phyloP scores from a whole-genome alignment of 2,888 invertebrate species.

The Lathronympha strigana region DNA sequence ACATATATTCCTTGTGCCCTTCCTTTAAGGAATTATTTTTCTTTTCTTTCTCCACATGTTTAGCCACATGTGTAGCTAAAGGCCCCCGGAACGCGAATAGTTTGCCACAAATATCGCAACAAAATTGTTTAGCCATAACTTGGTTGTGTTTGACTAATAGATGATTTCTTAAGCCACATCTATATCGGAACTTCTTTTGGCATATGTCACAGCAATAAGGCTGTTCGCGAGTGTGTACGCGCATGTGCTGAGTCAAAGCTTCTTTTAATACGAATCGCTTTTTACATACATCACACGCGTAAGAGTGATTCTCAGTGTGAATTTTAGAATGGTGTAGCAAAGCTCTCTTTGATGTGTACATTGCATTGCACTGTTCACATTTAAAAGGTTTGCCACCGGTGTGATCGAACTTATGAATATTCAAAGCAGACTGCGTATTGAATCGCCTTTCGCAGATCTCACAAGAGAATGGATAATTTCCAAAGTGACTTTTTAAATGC shows the following conservation, averaged over 20 bases:
- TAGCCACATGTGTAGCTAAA: not conserved
- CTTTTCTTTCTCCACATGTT: not conserved
- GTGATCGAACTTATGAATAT: slow-evolving; percentile 1
- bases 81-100: not conserved
- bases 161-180: slow-evolving; percentile 11
- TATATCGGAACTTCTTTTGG: slow-evolving; percentile 8
- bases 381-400: slow-evolving; percentile 8
- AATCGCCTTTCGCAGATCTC: slow-evolving; percentile 2
- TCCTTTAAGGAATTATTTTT: not conserved
- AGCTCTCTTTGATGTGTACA: not conserved
- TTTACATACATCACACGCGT: slow-evolving; percentile 1
- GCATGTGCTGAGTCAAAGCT: slow-evolving; percentile 2
- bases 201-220: slow-evolving; percentile 23
- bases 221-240: slow-evolving; percentile 7
- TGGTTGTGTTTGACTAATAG: not conserved
- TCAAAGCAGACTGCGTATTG: not conserved
- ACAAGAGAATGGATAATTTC: slow-evolving; percentile 7
- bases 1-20: slow-evolving; percentile 1
- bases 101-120: slow-evolving; percentile 12
- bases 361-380: slow-evolving; percentile 1
- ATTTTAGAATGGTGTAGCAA: not conserved
- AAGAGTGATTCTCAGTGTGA: slow-evolving; percentile 16
- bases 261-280: slow-evolving; percentile 11
- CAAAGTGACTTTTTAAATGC: slow-evolving; percentile 10
- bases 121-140: not conserved